phyloP scores from a whole-genome alignment of 2,113 vertebrate species.

The Thunnus maccoyii region DNA sequence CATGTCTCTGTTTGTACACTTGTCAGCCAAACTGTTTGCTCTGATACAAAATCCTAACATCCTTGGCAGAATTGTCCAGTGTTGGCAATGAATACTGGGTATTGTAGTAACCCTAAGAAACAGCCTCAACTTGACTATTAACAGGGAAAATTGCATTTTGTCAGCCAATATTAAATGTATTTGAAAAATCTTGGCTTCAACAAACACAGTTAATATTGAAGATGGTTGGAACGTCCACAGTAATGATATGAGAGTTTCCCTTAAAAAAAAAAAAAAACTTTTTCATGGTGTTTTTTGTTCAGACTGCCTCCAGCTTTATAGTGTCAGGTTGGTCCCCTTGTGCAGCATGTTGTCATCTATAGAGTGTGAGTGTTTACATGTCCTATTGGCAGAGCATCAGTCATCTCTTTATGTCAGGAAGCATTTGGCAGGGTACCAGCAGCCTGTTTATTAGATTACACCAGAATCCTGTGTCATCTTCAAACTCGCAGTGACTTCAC shows the following conservation, averaged over 20 bases:
- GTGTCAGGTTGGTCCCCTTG: slow-evolving; percentile 1
- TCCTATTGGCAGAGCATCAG: slow-evolving; percentile 32
- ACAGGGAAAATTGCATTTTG: background rate
- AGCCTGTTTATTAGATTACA: slow-evolving; percentile 33
- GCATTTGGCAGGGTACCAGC: slow-evolving; percentile 28
- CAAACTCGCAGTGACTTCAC: slow-evolving; percentile 38
- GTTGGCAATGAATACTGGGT: slow-evolving; percentile 27
- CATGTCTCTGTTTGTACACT: slow-evolving; percentile 18
- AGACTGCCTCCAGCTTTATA: background rate
- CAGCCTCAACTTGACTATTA: background rate
- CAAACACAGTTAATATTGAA: background rate
- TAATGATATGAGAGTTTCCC: background rate
- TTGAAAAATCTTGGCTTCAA: slow-evolving; percentile 22
- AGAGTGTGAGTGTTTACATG: slow-evolving; percentile 20
- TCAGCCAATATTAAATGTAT: slow-evolving; percentile 15
- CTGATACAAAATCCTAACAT: slow-evolving; percentile 11
- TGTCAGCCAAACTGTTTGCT: slow-evolving; percentile 9
- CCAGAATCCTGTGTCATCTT: slow-evolving; percentile 24
- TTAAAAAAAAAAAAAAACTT: background rate
- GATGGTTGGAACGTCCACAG: slow-evolving; percentile 12
- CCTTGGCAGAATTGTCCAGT: slow-evolving; percentile 25
- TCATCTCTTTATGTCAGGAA: slow-evolving; percentile 14
- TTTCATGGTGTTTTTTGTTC: slow-evolving; percentile 10
- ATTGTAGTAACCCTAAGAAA: slow-evolving; percentile 26
- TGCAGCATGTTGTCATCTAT: slow-evolving; percentile 7